Evolutionary conservation across 2,797 vertebrate genomes (phyloP), one percentile per base, ranked within the genome.

Genomic region (Falco cherrug): DNA sequence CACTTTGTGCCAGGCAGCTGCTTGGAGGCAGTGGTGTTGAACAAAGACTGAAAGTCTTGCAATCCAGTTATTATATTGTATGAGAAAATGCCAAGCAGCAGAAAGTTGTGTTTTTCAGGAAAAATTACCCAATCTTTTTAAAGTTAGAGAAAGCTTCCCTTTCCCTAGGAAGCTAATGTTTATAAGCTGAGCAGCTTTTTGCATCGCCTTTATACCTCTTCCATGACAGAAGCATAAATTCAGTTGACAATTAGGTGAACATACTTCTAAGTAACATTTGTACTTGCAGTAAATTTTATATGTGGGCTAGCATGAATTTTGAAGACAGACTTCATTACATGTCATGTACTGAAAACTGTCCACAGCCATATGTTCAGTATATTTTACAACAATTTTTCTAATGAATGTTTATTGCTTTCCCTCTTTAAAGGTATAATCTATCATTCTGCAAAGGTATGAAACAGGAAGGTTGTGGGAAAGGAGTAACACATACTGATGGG

Each of bases 61-160:
- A 54, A 5, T 41, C 25, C 51, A 35, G 43, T 83, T 67, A 50
- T 4, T 65, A 17, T 12, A 63, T 93, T 83, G 77, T 78, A 48
- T 94, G 68, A 79, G 71, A 96, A 91, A 95, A 84, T 84, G 86
- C 16, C 37, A 19, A 87, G 39, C 45, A 51, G 56, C 0, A 1
- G 64, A 56, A 81, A 88, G 45, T 80, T 85, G 68, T 93, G 90
- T 87, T 95, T 95, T 93, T 96, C 89, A 96, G 95, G 95, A 88
- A 95, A 95, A 95, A 70, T 77, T 59, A 5, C 4, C 0, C 81
- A 75, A 93, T 87, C 84, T 74, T 81, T 75, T 93, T 64, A 51
- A 92, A 95, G 84, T 87, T 65, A 63, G 74, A 74, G 37, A 8
- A 43, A 43, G 41, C 41, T 43, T 43, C 16, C 41, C 41, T 43